Evolutionary conservation across 2,888 invertebrate species (phyloP), one percentile per base, ranked within the genome.

Genomic region (Boloria euphrosyne): DNA sequence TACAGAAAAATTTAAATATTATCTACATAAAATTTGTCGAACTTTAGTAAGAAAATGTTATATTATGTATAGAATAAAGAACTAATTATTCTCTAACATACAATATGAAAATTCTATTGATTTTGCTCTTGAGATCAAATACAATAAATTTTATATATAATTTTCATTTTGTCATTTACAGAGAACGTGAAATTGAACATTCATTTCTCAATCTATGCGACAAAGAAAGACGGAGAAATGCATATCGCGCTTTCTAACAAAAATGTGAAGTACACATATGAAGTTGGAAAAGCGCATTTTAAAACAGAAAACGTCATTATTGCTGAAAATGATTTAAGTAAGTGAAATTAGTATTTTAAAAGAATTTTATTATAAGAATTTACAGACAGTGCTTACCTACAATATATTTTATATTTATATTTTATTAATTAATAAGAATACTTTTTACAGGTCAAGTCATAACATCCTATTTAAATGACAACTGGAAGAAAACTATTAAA

Each of bases 391-490:
- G 31, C 7, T 7, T 31, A 31, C n/a, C n/a, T 7, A 31, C 7
- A 31, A 7, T 31, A 31, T 31, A 31, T 31, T 7, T 6, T 31
- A 31, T 31, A 31, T 31, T 31, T 7, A 31, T 1, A 31, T 31
- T 6, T 31, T 31, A 31, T 31, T 31, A 31, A 31, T 31, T 31
- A 5, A 7, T 31, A 31, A 5, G 6, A 31, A 14, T 18, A n/a
- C n/a, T n/a, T n/a, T n/a, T 78, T 75, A 13, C 80, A 86, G 85
- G 82, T 69, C 6, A 31, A 31, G 7, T 31, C 6, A 6, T 31
- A 31, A 6, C 31, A 31, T 31, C 31, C 31, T 31, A 31, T 31
- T 31, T 31, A 31, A 31, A 31, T 31, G 31, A 31, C 7, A 31
- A 31, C 31, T 31, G 31, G 31, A 31, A 7, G 31, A 6, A 5